A percentile compares a stretch with the other conserved stretches of the same genome.
phyloP scores from a whole-genome alignment of 2,113 vertebrate genomes.

The Cyphomyrus plagiostoma region DNA sequence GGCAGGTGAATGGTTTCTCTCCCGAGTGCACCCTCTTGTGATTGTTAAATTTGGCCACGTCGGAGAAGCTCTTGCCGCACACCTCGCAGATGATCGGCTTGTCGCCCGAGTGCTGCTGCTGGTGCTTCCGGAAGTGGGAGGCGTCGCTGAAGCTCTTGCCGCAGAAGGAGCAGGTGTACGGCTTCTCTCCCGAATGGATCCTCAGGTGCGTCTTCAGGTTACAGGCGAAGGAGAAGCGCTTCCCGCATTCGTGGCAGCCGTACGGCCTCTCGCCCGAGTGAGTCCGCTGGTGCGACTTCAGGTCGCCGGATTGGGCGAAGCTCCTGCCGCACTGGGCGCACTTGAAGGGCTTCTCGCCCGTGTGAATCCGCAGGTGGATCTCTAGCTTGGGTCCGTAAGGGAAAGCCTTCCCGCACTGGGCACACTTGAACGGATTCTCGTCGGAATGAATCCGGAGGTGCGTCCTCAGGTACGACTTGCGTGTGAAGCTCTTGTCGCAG shows the following conservation, averaged over 20 bases:
- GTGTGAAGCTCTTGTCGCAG: slow-evolving; percentile 28
- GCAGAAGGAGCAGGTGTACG: slow-evolving; percentile 31
- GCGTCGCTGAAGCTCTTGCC: slow-evolving; percentile 27
- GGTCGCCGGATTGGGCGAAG: slow-evolving; percentile 4
- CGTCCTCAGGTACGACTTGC: background rate
- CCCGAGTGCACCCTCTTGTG: slow-evolving; percentile 24
- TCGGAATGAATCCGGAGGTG: slow-evolving; percentile 13
- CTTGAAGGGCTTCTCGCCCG: slow-evolving; percentile 38
- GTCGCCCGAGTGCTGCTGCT: slow-evolving; percentile 1
- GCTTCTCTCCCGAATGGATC: slow-evolving; percentile 23
- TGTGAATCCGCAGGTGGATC: slow-evolving; percentile 45
- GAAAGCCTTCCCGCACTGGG: slow-evolving; percentile 39
- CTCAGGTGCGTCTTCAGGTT: slow-evolving; percentile 27
- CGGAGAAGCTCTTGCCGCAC: slow-evolving; percentile 20
- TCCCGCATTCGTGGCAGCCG: slow-evolving; percentile 22
- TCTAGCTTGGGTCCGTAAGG: slow-evolving; percentile 28
- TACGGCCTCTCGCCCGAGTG: slow-evolving; percentile 24
- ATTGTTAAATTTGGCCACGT: slow-evolving; percentile 16
- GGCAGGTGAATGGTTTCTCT: slow-evolving; percentile 15
- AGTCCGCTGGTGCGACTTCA: slow-evolving; percentile 8
- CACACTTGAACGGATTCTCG: slow-evolving; percentile 9
- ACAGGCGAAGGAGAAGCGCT: slow-evolving; percentile 40
- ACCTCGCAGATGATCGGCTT: slow-evolving; percentile 17
- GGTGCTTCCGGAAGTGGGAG: slow-evolving; percentile 17
- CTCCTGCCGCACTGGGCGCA: slow-evolving; percentile 36